Evolutionary conservation across 2,797 vertebrate species (phyloP).

Genomic region (Bovichtus diacanthus): DNA sequence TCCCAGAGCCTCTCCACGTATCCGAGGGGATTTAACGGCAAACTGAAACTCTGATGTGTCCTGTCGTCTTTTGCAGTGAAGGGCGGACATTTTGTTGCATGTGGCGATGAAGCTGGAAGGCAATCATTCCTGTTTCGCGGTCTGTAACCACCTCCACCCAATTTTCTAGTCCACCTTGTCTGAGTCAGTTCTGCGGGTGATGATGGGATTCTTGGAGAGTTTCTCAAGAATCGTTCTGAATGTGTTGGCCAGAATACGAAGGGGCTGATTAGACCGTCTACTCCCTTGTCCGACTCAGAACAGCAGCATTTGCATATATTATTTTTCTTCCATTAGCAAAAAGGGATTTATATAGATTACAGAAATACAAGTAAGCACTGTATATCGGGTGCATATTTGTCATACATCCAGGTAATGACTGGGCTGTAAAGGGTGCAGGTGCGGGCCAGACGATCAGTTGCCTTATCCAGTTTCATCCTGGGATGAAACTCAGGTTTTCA

Average conservation of each 20-base stretch:
- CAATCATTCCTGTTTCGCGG: constrained; percentile 9
- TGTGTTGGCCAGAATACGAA: constrained; percentile 50
- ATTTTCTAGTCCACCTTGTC: constrained; percentile 36
- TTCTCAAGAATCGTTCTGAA: constrained; percentile 34
- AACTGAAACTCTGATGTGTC: constrained; percentile 35
- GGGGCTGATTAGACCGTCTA: constrained; percentile 43
- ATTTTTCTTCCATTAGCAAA: constrained; percentile 63
- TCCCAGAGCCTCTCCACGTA: constrained; percentile 41
- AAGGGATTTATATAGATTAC: constrained; percentile 64
- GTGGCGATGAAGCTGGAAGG: constrained; percentile 45
- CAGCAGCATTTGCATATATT: constrained; percentile 68
- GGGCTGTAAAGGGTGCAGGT: constrained; percentile 76
- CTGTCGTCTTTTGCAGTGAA: constrained; percentile 43
- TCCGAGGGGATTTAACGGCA: constrained; percentile 51
- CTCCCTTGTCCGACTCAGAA: constrained; percentile 37
- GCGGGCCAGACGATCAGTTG: constrained; percentile 67
- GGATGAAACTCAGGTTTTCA: constrained; percentile 85
- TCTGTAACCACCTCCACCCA: constrained; percentile 20
- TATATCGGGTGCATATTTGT: constrained; percentile 73
- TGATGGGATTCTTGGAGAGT: constrained; percentile 28
- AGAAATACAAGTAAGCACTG: constrained; percentile 73
- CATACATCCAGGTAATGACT: constrained; percentile 79
- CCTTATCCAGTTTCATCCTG: constrained; percentile 73
- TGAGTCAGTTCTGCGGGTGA: constrained; percentile 18
- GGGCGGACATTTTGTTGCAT: constrained; percentile 63